Percentiles rank a stretch among this genome's conserved stretches.
phyloP scores from a whole-genome alignment of 1,140 invertebrate genomes.

The Campoletis sonorensis region DNA sequence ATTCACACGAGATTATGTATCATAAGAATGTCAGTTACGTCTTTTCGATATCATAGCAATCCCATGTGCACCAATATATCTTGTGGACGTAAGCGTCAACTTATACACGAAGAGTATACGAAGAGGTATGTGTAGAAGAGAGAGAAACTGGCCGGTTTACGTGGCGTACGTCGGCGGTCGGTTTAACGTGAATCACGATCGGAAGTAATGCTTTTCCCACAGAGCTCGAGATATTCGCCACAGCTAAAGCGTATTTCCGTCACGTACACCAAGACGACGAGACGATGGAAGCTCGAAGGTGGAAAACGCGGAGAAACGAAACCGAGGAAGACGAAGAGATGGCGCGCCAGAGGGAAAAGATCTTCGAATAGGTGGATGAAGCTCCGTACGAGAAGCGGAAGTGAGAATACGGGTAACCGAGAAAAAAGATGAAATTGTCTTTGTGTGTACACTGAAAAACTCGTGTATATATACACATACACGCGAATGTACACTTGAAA shows the following conservation, averaged over 20 bases:
- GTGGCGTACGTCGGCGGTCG: constrained; percentile 42
- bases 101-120: background rate
- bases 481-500: background rate
- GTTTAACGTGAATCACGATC: constrained; percentile 45
- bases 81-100: too few relatives aligned
- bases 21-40: too few relatives aligned
- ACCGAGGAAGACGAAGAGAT: background rate
- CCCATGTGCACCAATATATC: too few relatives aligned
- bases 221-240: constrained; percentile 34
- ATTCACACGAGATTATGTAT: too few relatives aligned
- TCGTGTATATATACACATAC: background rate
- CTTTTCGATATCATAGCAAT: too few relatives aligned
- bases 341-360: background rate
- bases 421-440: background rate
- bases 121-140: background rate
- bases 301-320: background rate
- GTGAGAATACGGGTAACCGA: constrained; percentile 29
- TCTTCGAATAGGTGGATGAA: constrained; percentile 22
- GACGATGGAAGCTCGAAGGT: constrained; percentile 2
- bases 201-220: constrained; percentile 40
- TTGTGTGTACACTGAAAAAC: background rate
- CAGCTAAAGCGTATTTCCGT: constrained; percentile 41
- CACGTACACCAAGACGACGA: constrained; percentile 33
- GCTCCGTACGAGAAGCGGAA: constrained; percentile 24
- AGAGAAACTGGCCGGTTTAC: constrained; percentile 21